Conservation (phyloP, 2,113 vertebrate genomes). For the Pituophis catenifer region DNA sequence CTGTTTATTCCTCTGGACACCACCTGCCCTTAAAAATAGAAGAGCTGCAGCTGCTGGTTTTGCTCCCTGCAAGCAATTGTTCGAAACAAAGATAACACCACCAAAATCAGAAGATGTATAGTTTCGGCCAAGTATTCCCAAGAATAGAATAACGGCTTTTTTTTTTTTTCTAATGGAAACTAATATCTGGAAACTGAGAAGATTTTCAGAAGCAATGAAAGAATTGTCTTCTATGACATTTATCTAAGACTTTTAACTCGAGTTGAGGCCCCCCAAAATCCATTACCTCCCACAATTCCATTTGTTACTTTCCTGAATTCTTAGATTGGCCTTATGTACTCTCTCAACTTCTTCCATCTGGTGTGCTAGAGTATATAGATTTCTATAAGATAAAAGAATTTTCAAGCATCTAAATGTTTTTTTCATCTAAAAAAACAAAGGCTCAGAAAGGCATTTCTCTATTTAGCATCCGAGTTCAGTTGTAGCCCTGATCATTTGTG, state of each 20-base stretch:
- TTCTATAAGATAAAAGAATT: background rate
- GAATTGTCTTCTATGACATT: background rate
- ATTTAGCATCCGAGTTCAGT: background rate
- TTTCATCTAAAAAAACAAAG: background rate
- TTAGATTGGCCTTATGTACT: background rate
- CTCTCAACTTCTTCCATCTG: background rate
- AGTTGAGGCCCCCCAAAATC: background rate
- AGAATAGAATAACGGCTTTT: background rate
- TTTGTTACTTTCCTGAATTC: background rate
- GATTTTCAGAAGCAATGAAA: background rate
- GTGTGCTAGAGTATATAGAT: background rate
- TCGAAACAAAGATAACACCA: background rate
- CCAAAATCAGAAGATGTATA: background rate
- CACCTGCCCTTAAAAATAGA: slow-evolving; percentile 59
- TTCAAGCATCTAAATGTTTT: background rate
- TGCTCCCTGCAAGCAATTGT: slow-evolving; percentile 47
- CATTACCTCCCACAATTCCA: background rate
- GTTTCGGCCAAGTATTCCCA: slow-evolving; percentile 22
- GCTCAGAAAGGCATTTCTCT: background rate
- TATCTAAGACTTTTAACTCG: background rate
- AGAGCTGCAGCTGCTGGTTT: slow-evolving; percentile 43
- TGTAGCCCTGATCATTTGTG: background rate
- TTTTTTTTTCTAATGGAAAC: slow-evolving; percentile 6
- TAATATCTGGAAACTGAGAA: background rate
- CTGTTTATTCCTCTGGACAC: slow-evolving; percentile 34